phyloP scores from a whole-genome alignment of 1,140 invertebrate species.

The Drosophila rhopaloa region DNA sequence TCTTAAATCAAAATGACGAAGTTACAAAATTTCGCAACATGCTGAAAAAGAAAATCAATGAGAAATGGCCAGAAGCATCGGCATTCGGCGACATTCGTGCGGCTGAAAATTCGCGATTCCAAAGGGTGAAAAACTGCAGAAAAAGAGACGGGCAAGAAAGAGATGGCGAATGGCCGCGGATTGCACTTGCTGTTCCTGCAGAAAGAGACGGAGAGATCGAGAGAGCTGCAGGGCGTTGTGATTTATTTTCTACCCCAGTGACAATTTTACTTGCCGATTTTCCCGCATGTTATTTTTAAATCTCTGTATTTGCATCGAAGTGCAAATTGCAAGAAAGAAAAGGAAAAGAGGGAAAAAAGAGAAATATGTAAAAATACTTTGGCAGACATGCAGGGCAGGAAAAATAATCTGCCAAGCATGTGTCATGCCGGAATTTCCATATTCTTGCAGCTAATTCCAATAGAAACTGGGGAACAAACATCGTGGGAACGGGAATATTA shows the following conservation, averaged over 20 bases:
- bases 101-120: slow-evolving; percentile 59
- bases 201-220: slow-evolving; percentile 25
- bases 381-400: slow-evolving; percentile 23
- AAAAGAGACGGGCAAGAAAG: slow-evolving; percentile 10
- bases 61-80: slow-evolving; percentile 33
- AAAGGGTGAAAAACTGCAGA: slow-evolving; percentile 74
- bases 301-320: slow-evolving; percentile 52
- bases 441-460: slow-evolving; percentile 4
- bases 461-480: not conserved
- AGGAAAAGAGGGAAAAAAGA: slow-evolving; percentile 26
- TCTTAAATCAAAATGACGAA: not conserved
- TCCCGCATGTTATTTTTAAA: slow-evolving; percentile 72
- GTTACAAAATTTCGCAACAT: not conserved
- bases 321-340: slow-evolving; percentile 56
- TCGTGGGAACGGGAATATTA: slow-evolving; percentile 9
- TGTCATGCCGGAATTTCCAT: slow-evolving; percentile 28
- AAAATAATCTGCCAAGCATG: slow-evolving; percentile 47
- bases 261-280: slow-evolving; percentile 74
- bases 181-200: slow-evolving; percentile 61
- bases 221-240: slow-evolving; percentile 38
- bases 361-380: slow-evolving; percentile 76
- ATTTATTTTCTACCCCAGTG: slow-evolving; percentile 81
- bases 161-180: slow-evolving; percentile 36
- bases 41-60: slow-evolving; percentile 19
- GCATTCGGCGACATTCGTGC: slow-evolving; percentile 61